These are phyloP conservation scores for Motacilla tschutschensis DNA, from an alignment of 2,113 vertebrate species.

Conservation along the genomic window DNA sequence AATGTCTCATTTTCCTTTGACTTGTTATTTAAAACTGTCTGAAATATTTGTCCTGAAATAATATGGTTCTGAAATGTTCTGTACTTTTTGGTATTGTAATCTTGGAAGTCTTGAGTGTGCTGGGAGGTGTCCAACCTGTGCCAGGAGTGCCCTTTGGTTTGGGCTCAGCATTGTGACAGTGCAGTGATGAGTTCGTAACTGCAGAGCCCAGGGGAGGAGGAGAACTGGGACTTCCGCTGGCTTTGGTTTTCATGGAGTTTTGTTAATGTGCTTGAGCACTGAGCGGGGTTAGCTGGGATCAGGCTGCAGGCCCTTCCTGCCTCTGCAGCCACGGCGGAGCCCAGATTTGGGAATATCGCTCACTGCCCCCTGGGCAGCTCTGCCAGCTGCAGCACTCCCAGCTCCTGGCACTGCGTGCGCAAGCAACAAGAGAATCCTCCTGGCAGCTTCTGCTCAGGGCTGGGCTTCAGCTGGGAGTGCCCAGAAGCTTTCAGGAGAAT, in stretches of 20 bases:
- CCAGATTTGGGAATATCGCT: accelerated
- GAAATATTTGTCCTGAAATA: slow-evolving; percentile 9
- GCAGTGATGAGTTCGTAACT: not conserved
- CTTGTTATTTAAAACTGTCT: slow-evolving; percentile 42
- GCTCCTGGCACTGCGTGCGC: not conserved
- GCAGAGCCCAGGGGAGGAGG: not conserved
- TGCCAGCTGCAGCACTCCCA: not conserved
- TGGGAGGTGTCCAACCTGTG: not conserved
- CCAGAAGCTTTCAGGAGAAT: accelerated
- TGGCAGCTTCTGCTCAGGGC: not conserved
- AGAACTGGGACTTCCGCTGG: not conserved
- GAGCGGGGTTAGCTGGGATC: not conserved
- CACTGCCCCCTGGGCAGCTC: not conserved
- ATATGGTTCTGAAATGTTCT: not conserved
- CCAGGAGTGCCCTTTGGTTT: not conserved
- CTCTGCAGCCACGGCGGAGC: not conserved
- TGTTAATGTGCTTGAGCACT: not conserved
- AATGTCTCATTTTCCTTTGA: not conserved
- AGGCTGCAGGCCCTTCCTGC: not conserved
- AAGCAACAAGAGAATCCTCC: not conserved
- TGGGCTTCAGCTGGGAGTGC: not conserved
- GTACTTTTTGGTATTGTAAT: not conserved
- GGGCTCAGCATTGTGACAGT: not conserved
- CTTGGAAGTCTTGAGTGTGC: not conserved
- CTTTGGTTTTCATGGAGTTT: not conserved